Evolutionary conservation across 1,140 invertebrate genomes (phyloP), one percentile per base, ranked within the genome.

Genomic region (Paraescarpia echinospica): DNA sequence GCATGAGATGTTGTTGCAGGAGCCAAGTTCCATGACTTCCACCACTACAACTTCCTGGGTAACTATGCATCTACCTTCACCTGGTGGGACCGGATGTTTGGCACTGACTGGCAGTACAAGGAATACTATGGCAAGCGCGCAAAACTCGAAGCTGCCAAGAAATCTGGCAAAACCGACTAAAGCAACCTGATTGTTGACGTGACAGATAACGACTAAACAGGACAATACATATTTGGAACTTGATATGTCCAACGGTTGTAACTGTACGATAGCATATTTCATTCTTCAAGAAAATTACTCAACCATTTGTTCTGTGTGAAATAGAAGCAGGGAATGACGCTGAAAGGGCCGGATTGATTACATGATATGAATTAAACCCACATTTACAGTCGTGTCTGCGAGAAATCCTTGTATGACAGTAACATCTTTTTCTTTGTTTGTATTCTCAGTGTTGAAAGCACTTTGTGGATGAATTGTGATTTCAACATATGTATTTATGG

Each of bases 1-100:
- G 41, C 41, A 41, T 41, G 41, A 41, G 22, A 35, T 92, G 35
- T 91, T n/a, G n/a, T 51, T 94, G 77, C 92, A 95, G 95, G 95
- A 31, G 93, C 94, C 14, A 93, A 93, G 33, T 95, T 95, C 92
- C 95, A 95, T 92, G 95, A 95, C 92, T 95, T 95, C 92, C 95
- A 95, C 92, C 95, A 95, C 92, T 93, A 93, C 59, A 95, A 95
- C 93, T 95, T 95, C 93, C 93, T 92, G 35, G 95, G 95, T 5
- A 95, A 95, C 93, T 95, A 95, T 93, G 90, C 94, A 27, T 95
- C 95, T 0, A 95, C 95, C 5, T 95, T 95, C 92, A 93, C 93
- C 27, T 95, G 95, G 95, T 95, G 95, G 95, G 95, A 95, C 93
- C 93, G 94, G 91, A 92, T 95, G 22, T 95, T 94, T 91, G 95